Evolutionary conservation across 2,797 vertebrate genomes (phyloP), one percentile per base, ranked within the genome.

Genomic region (Limosa lapponica): DNA sequence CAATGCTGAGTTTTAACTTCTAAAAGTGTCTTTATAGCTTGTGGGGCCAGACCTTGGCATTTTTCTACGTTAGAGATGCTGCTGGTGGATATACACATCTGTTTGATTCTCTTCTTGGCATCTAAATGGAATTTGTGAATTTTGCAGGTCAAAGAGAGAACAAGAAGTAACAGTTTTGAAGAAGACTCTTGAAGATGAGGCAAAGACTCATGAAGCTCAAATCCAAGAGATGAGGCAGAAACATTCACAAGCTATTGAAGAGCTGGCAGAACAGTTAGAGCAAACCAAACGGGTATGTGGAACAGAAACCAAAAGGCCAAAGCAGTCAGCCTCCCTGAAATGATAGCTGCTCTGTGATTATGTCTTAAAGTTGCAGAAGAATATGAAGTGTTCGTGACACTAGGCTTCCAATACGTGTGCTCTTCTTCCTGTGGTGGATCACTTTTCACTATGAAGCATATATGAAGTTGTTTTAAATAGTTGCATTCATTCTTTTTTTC

Each of bases 231-330:
- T 99, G 97, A 98, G 99, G 78, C 99, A 99, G 97, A 99, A 99
- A 93, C 99, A 99, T 77, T 30, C 98, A 4, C 99, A 99, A 97
- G 98, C 99, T 18, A 98, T 99, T 24, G 99, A 99, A 34, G 99
- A 99, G 93, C 98, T 99, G 72, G 99, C 99, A 1, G 99, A 99
- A 91, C 99, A 99, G 97, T 98, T 99, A 95, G 99, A 99, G 93
- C 99, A 99, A 98, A 98, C 99, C 1, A 99, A 99, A 96, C 98
- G 99, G 98, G 99, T 99, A 97, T 1, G 98, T 91, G 66, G 32
- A 69, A 46, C 37, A 34, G 44, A 78, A 93, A 85, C 13, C 36
- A 20, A 15, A 20, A 44, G 30, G 51, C 44, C n/a, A 82, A 39
- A 83, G 72, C 39, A 89, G 52, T 61, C 52, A 54, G 1, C 9